Evolutionary conservation across 2,113 vertebrate species (phyloP), one percentile per base, ranked within the genome.

Genomic region (Pycnonotus jocosus): DNA sequence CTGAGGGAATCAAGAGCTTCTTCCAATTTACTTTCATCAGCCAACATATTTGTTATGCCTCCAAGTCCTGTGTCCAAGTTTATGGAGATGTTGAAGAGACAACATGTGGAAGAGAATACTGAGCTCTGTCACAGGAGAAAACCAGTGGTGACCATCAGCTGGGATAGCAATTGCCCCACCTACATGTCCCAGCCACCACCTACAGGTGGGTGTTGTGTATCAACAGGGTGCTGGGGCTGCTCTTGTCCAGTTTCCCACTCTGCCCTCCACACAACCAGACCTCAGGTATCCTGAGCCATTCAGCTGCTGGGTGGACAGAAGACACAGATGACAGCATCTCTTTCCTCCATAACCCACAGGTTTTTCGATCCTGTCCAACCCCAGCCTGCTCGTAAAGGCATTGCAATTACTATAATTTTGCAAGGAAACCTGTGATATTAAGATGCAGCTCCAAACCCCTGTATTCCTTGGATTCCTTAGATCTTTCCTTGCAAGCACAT

Each of bases 261-360:
- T 85, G 37, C 7, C 31, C 8, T 51, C 37, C 0, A 0, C 57
- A 58, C 1, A 7, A 28, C 15, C 1, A 0, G 71, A 72, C 15
- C 21, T 91, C 10, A 10, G 68, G 12, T 0, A 1, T 14, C n/a
- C 37, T 40, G 51, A 66, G 9, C 44, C 5, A 1, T 47, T 50
- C 62, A 80, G n/a, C 37, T 8, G 0, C n/a, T 25, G 18, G 6
- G 31, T 16, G 24, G 21, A 37, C 47, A 61, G 21, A 73, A 4
- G 14, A 70, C 15, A 15, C 11, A 53, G 8, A 28, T 44, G 45
- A 15, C n/a, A 56, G 22, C 28, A 48, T 4, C 16, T 69, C n/a
- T 61, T 64, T 38, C 3, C 10, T 5, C 7, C 17, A 15, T 22
- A 19, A 17, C 33, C 15, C 23, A 23, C 10, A 47, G 23, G 1